phyloP scores from a whole-genome alignment of 2,888 invertebrate genomes.

The Torymus auratus region DNA sequence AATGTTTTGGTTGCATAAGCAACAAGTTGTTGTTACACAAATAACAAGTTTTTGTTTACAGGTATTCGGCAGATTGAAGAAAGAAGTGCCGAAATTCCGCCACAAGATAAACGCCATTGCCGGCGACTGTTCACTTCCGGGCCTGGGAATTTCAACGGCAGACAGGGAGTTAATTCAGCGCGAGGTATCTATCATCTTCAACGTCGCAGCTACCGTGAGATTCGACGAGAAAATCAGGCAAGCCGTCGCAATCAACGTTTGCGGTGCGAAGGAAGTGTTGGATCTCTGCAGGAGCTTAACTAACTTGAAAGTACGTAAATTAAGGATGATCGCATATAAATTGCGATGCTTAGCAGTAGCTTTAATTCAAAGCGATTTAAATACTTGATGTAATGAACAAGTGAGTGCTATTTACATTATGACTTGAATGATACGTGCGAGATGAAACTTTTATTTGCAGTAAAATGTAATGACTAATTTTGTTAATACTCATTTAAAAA shows the following conservation, averaged over 20 bases:
- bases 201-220: conserved; percentile 94
- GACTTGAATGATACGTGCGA: too few species aligned
- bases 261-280: conserved; percentile 86
- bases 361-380: too few species aligned
- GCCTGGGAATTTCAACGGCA: conserved; percentile 81
- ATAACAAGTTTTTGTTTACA: conserved; percentile 61
- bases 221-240: conserved; percentile 90
- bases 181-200: conserved; percentile 85
- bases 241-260: conserved; percentile 88
- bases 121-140: conserved; percentile 83
- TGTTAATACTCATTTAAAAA: too few species aligned
- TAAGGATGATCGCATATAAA: too few species aligned
- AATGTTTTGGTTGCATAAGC: too few species aligned
- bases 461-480: too few species aligned
- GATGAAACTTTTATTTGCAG: too few species aligned
- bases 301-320: conserved; percentile 81
- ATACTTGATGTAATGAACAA: too few species aligned
- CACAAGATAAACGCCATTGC: conserved; percentile 83
- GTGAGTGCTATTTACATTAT: too few species aligned
- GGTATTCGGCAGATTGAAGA: conserved; percentile 79
- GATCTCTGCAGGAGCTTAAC: conserved; percentile 84
- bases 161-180: conserved; percentile 81
- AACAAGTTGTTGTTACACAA: too few species aligned
- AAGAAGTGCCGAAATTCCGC: conserved; percentile 80
- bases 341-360: too few species aligned